Conservation (phyloP, 2,888 invertebrate genomes). For the Prosapia bicincta region DNA sequence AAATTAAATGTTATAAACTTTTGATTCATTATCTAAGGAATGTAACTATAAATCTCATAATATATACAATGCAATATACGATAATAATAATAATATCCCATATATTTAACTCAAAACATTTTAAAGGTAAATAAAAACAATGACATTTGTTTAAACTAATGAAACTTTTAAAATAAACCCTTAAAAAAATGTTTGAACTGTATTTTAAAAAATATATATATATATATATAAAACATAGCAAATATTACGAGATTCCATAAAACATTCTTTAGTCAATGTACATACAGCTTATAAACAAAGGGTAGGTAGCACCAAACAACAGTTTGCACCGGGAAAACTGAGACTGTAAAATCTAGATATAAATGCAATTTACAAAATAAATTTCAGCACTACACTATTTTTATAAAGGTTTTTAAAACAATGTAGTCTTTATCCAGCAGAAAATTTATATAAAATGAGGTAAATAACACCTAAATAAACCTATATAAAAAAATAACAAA, state of each 20-base stretch:
- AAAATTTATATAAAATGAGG: conserved; percentile 19
- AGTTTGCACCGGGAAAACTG: conserved; percentile 12
- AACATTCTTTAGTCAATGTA: background rate
- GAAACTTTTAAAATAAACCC: background rate
- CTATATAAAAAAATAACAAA: conserved; percentile 29
- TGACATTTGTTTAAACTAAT: background rate
- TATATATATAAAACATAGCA: background rate
- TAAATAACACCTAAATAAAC: conserved; percentile 26
- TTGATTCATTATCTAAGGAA: background rate
- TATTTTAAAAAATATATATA: background rate
- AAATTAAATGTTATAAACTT: background rate
- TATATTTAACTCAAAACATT: background rate
- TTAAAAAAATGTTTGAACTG: background rate
- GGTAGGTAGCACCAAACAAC: conserved; percentile 15
- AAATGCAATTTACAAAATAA: background rate
- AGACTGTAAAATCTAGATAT: background rate
- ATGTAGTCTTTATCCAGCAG: too few species aligned
- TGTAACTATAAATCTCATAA: background rate
- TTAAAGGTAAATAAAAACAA: background rate
- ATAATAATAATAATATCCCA: background rate
- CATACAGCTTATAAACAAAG: background rate
- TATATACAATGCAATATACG: background rate
- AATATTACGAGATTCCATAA: background rate
- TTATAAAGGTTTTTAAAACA: too few species aligned
- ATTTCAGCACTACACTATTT: background rate